Conservation (phyloP, 2,113 vertebrate species). For the Plotosus lineatus region DNA sequence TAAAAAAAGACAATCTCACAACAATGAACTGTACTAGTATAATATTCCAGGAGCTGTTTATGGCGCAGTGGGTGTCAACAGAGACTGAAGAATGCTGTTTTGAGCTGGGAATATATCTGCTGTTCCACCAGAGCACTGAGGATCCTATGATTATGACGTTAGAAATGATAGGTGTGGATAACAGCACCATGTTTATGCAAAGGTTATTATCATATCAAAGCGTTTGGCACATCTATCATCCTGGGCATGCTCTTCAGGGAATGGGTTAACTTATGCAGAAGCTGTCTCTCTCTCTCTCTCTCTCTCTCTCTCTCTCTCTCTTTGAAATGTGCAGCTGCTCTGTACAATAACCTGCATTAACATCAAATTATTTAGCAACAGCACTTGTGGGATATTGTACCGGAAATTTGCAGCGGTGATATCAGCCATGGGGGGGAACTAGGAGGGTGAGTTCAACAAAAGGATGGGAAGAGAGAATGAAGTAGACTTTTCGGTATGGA, state of each 20-base stretch:
- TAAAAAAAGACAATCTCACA: constrained; percentile 15
- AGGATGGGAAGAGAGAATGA: not conserved
- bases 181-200: constrained; percentile 47
- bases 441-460: not conserved
- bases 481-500: not conserved
- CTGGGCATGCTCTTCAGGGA: constrained; percentile 22
- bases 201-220: constrained; percentile 53
- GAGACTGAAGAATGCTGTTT: not conserved
- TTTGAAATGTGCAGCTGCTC: constrained; percentile 22
- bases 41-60: constrained; percentile 26
- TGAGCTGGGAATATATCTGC: constrained; percentile 1
- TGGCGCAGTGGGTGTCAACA: not conserved
- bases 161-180: constrained; percentile 34
- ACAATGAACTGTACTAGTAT: constrained; percentile 9
- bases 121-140: constrained; percentile 23
- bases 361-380: not conserved
- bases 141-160: constrained; percentile 44
- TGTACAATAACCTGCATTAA: not conserved
- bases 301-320: constrained; percentile 7
- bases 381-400: not conserved
- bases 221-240: constrained; percentile 31
- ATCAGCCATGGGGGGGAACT: not conserved
- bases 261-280: constrained; percentile 7
- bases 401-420: not conserved
- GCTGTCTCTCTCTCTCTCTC: constrained; percentile 15